Base-by-base conservation (phyloP, 2,888 invertebrate genomes). In the Mellilla xanthometata region DNA sequence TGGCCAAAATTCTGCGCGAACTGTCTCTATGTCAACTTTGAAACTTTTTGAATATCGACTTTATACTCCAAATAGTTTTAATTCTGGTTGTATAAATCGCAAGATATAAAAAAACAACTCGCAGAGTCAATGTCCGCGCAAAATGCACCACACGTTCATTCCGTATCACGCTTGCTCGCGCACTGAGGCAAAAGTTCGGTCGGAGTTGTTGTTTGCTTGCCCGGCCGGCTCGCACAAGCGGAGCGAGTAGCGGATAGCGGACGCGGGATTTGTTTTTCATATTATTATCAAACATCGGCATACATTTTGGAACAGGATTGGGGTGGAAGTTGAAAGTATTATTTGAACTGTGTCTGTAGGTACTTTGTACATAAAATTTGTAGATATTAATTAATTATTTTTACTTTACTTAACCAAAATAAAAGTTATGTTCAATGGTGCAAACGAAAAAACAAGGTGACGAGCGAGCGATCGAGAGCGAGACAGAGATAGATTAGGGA, bases 161-260 rank as follows among this genome's bases (percentile, higher is more conserved):
- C 88, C 90, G 87, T 86, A 90, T 85, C 83, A 90, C 90, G 90
- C 89, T 87, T 78, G 84, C 86, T 87, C 83, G 90, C 89, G 88
- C 83, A 91, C 91, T 90, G 89, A 81, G 69, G 74, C 43, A 41
- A 40, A 29, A 54, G 43, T 45, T 39, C 22, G 23, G 12, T 46
- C 35, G 42, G n/a, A n/a, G 50, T 54, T 52, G 47, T 42, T 26
- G 42, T 40, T 44, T 52, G 54, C 51, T 39, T 42, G 44, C 38
- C 44, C 49, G 51, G 33, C 36, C 28, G 44, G 43, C 28, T 13
- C 29, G 29, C 32, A 38, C 38, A 19, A 47, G 48, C 36, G 39
- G 34, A 42, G 55, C 70, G 66, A 60, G 3, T 3, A 24, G 24
- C 24, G 24, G 7, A 8, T 64, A 61, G 66, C 72, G 67, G 65